Base-by-base conservation (phyloP, 2,797 vertebrate genomes). In the Otolemur crassicaudatus region DNA sequence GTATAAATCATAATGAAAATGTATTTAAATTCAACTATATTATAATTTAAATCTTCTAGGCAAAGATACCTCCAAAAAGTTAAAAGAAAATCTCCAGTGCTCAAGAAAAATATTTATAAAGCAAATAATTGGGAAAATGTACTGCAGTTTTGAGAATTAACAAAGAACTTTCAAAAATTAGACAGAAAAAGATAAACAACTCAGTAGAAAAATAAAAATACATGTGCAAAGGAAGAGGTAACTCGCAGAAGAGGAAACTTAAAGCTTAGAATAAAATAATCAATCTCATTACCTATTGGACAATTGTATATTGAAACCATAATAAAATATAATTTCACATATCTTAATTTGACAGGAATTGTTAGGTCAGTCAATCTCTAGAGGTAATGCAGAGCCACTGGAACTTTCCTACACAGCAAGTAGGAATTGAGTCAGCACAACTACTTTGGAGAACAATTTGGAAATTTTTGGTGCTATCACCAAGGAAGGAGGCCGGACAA, bases 51-150 rank as follows among this genome's bases (percentile, higher is more conserved):
- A 94, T 85, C 22, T 72, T 87, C 2, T 63, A 81, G 58, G 17
- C 76, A 92, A 94, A 96, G 29, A 80, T 80, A 69, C 20, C 11
- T 40, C 40, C 31, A 94, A 77, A 95, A 92, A 93, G 11, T 60
- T 3, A 67, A 81, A 84, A 80, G 37, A 79, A 92, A 79, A 73
- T 5, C 23, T 31, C 1, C 12, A 43, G 5, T 87, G 34, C 90
- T 85, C 67, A 91, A 58, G 49, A 92, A 96, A 96, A 56, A 83
- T 79, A 80, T 49, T 56, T 34, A 75, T 67, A 89, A 73, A 77
- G 27, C 9, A 85, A 84, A 31, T 70, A 72, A 37, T 9, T 67
- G 29, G 89, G 23, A 73, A 94, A 79, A 43, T 58, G 43, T 56
- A 79, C 34, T 58, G 43, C 37, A 85, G 20, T 80, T 73, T 49